Percentiles rank a stretch among this genome's conserved stretches.
Conservation (phyloP, 2,888 invertebrate genomes). For the Hemithea aestivaria region DNA sequence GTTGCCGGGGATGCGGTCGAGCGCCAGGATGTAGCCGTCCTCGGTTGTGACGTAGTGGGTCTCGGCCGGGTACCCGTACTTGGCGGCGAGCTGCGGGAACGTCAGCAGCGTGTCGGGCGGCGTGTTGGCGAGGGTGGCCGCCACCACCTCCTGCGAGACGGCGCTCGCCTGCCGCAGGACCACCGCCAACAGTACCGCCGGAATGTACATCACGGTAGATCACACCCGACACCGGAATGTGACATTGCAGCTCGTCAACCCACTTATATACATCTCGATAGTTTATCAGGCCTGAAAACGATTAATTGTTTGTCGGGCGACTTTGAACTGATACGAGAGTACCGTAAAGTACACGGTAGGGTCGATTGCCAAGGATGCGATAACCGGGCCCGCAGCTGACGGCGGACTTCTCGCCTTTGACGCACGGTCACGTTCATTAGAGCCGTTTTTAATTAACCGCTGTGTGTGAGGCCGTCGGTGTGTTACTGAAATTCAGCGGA, state of each 20-base stretch:
- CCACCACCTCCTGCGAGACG: background rate
- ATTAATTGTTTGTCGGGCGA: constrained; percentile 3
- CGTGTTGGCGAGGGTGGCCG: constrained; percentile 6
- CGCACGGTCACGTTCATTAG: too few relatives aligned
- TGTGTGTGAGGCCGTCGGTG: too few relatives aligned
- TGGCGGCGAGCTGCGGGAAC: constrained; percentile 26
- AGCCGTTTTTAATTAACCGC: too few relatives aligned
- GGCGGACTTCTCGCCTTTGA: too few relatives aligned
- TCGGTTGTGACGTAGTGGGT: constrained; percentile 34
- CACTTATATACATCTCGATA: constrained; percentile 9
- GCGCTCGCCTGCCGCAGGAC: background rate
- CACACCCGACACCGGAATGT: too few relatives aligned
- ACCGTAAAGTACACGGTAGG: constrained; percentile 7
- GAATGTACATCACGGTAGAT: constrained; percentile 1
- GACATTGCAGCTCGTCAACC: too few relatives aligned
- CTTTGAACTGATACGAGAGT: constrained; percentile 7
- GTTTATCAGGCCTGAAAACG: constrained; percentile 13
- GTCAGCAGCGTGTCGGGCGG: constrained; percentile 19
- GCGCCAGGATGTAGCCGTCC: constrained; percentile 39
- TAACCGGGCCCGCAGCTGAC: too few relatives aligned
- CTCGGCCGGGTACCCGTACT: constrained; percentile 24
- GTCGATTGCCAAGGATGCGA: too few relatives aligned
- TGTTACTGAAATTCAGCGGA: too few relatives aligned
- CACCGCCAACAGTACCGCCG: background rate
- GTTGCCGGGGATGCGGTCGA: constrained; percentile 34